Percentiles rank a stretch among this genome's conserved stretches.
These are phyloP conservation scores for Lophotis ruficrista DNA, from an alignment of 2,113 vertebrate genomes.

Conservation along the genomic window DNA sequence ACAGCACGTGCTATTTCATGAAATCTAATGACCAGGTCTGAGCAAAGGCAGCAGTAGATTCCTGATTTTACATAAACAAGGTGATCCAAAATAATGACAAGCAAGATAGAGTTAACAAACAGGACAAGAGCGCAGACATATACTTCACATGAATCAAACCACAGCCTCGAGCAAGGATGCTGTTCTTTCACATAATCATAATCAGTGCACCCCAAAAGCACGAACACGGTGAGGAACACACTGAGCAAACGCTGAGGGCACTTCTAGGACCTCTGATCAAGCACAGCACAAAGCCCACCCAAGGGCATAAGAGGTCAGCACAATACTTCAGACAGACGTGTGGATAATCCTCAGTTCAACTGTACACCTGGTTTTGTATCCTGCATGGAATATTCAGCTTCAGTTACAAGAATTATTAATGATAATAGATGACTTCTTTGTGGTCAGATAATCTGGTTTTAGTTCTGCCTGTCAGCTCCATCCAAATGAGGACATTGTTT, in stretches of 20 bases:
- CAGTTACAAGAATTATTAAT: not conserved
- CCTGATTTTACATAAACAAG: not conserved
- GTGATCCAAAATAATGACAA: not conserved
- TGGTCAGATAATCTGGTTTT: not conserved
- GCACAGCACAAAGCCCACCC: not conserved
- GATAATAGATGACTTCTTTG: not conserved
- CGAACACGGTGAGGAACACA: not conserved
- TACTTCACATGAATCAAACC: not conserved
- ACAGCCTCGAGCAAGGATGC: not conserved
- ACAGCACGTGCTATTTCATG: fast-evolving
- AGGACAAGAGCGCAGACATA: not conserved
- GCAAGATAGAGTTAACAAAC: not conserved
- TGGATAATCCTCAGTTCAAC: not conserved
- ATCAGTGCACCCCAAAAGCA: not conserved
- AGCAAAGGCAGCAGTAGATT: not conserved
- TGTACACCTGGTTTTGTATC: not conserved
- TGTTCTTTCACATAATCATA: not conserved
- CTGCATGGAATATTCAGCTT: not conserved
- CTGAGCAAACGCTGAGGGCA: not conserved
- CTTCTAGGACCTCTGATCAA: not conserved
- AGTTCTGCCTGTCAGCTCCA: not conserved
- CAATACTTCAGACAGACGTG: fast-evolving
- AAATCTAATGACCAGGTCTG: not conserved
- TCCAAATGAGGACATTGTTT: not conserved
- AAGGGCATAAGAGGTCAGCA: not conserved